phyloP scores from a whole-genome alignment of 30 jellyfish, hydroid and myxozoan genomes.

The Aurelia aurita complex sp. Pacific region DNA sequence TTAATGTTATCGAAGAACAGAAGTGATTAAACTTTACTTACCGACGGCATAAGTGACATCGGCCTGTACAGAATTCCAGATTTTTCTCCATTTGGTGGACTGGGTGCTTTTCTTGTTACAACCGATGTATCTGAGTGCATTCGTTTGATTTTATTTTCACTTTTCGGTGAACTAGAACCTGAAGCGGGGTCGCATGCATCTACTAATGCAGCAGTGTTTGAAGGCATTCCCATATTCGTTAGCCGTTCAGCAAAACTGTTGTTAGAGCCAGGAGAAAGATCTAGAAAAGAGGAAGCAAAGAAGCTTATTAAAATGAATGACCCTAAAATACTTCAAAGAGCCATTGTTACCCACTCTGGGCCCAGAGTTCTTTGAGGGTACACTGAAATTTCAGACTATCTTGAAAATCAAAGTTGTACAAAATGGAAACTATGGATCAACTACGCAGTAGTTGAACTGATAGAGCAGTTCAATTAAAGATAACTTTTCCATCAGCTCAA shows the following conservation, averaged over 20 bases:
- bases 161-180: slow-evolving; percentile 38
- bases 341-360: too few relatives aligned
- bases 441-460: too few relatives aligned
- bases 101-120: slow-evolving; percentile 45
- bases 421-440: too few relatives aligned
- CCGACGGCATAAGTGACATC: slow-evolving; percentile 64
- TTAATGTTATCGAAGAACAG: too few relatives aligned
- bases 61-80: slow-evolving; percentile 37
- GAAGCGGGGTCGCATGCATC: slow-evolving; percentile 83
- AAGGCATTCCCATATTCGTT: slow-evolving; percentile 77
- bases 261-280: slow-evolving; percentile 33
- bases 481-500: too few relatives aligned
- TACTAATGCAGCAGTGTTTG: slow-evolving; percentile 63
- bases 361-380: too few relatives aligned
- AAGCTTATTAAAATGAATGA: too few relatives aligned
- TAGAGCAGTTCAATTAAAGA: too few relatives aligned
- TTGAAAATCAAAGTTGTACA: too few relatives aligned
- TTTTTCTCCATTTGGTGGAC: slow-evolving; percentile 71
- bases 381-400: too few relatives aligned
- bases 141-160: slow-evolving; percentile 55
- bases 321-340: too few relatives aligned
- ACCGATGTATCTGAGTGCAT: slow-evolving; percentile 87
- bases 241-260: slow-evolving; percentile 77
- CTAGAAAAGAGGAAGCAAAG: not conserved
- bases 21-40: slow-evolving; percentile 7